Conservation (phyloP, 1,140 invertebrate species). For the Drosophila ogumai region DNA sequence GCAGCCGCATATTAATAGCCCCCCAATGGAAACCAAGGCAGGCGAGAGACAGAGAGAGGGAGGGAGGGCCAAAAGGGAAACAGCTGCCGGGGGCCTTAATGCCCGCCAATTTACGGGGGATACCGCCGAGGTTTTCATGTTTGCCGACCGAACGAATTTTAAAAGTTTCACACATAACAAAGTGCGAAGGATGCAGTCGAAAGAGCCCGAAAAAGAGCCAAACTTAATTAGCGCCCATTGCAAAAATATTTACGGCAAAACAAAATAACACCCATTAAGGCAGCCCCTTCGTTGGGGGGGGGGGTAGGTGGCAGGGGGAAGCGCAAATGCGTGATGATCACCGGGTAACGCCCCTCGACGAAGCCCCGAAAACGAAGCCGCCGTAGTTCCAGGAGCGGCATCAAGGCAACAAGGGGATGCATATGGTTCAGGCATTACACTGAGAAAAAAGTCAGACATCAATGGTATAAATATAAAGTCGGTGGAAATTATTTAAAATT, state of each 20-base stretch:
- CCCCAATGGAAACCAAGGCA: neutral
- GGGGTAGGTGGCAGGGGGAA: conserved; percentile 13
- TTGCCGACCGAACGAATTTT: conserved; percentile 74
- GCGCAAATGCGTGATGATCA: conserved; percentile 84
- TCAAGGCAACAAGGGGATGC: neutral
- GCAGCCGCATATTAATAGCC: conserved; percentile 27
- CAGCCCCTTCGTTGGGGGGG: conserved; percentile 10
- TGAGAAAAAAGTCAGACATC: conserved; percentile 1
- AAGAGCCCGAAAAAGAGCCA: conserved; percentile 58
- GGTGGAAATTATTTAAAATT: neutral
- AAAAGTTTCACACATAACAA: conserved; percentile 83
- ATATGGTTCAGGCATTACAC: conserved; percentile 17
- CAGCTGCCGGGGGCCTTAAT: conserved; percentile 51
- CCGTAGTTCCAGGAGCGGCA: conserved; percentile 16
- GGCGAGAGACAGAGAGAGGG: neutral
- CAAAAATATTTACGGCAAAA: conserved; percentile 83
- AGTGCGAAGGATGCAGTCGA: conserved; percentile 77
- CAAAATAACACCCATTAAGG: conserved; percentile 84
- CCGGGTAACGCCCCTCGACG: conserved; percentile 80
- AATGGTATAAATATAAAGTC: neutral
- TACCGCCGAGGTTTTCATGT: conserved; percentile 69
- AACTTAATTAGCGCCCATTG: conserved; percentile 83
- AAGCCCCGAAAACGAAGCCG: conserved; percentile 53
- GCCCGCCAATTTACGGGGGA: conserved; percentile 69
- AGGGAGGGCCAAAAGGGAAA: neutral